phyloP scores from a whole-genome alignment of 2,888 invertebrate genomes.

The Brachypalpus laphriformis region DNA sequence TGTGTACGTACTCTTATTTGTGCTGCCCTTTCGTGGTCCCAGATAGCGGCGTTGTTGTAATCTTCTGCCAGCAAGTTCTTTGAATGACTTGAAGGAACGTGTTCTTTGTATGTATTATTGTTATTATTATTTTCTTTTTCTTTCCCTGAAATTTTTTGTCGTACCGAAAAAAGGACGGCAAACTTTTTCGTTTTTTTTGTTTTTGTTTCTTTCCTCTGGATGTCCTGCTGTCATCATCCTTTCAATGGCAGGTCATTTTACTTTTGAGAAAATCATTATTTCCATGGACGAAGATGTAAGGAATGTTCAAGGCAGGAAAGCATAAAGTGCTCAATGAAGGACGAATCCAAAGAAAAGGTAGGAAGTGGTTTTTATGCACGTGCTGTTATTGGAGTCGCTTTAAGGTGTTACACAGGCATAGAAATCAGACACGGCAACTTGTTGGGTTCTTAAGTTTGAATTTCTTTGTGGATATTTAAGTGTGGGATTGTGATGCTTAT shows the following conservation, averaged over 20 bases:
- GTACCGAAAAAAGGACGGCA: neutral
- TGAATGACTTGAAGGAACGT: conserved; percentile 11
- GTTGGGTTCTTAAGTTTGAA: conserved; percentile 32
- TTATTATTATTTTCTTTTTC: neutral
- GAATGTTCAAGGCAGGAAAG: conserved; percentile 16
- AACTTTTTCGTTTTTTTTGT: conserved; percentile 31
- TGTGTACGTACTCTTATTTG: neutral
- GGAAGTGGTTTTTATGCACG: conserved; percentile 58
- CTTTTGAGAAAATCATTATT: conserved; percentile 36
- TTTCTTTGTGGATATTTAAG: neutral
- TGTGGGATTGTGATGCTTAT: neutral
- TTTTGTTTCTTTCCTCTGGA: neutral
- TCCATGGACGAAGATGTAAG: neutral
- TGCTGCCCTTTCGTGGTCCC: conserved; percentile 1
- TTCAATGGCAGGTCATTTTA: conserved; percentile 36
- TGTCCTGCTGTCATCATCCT: conserved; percentile 44
- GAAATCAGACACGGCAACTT: conserved; percentile 9
- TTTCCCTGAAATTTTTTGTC: neutral
- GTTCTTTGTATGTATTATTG: conserved; percentile 16
- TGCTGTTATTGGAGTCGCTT: conserved; percentile 35
- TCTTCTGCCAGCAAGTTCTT: neutral
- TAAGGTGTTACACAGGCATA: conserved; percentile 27
- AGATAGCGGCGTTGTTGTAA: neutral
- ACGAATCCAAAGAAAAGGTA: conserved; percentile 39
- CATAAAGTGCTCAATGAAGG: conserved; percentile 51